Conservation (phyloP, 2,797 vertebrate species). For the Peromyscus attwateri region DNA sequence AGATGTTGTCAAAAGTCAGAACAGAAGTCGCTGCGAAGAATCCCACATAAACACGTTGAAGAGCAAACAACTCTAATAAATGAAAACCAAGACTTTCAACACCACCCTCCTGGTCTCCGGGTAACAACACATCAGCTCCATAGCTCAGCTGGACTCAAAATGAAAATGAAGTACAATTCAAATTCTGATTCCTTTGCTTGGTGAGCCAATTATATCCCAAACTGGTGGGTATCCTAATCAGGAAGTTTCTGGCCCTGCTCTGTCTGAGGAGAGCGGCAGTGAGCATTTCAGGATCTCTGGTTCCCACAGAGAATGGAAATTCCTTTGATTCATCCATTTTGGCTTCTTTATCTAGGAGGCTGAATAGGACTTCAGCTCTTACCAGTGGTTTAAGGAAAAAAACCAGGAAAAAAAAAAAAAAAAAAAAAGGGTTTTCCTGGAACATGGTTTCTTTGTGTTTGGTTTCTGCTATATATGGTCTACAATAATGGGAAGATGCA, state of each 20-base stretch:
- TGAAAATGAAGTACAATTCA: constrained; percentile 4
- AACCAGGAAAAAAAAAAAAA: not conserved
- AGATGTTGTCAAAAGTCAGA: constrained; percentile 20
- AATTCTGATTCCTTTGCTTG: constrained; percentile 51
- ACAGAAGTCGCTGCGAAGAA: not conserved
- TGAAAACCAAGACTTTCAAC: constrained; percentile 74
- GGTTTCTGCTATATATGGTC: constrained; percentile 20
- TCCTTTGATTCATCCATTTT: not conserved
- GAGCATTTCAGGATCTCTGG: not conserved
- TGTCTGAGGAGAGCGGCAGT: not conserved
- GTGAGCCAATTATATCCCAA: not conserved
- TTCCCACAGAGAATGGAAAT: not conserved
- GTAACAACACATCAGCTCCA: not conserved
- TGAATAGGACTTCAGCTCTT: not conserved
- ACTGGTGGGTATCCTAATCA: not conserved
- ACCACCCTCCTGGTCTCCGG: constrained; percentile 5
- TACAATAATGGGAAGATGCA: not conserved
- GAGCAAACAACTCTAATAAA: constrained; percentile 17
- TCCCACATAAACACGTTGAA: constrained; percentile 3
- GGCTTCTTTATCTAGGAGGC: not conserved
- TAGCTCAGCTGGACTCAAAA: constrained; percentile 16
- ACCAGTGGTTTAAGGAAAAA: not conserved
- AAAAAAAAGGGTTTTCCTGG: not conserved
- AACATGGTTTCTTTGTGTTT: not conserved
- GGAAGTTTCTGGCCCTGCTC: constrained; percentile 79